Evolutionary conservation across 2,888 invertebrate genomes (phyloP).

Genomic region (Eristalinus sepulchralis): DNA sequence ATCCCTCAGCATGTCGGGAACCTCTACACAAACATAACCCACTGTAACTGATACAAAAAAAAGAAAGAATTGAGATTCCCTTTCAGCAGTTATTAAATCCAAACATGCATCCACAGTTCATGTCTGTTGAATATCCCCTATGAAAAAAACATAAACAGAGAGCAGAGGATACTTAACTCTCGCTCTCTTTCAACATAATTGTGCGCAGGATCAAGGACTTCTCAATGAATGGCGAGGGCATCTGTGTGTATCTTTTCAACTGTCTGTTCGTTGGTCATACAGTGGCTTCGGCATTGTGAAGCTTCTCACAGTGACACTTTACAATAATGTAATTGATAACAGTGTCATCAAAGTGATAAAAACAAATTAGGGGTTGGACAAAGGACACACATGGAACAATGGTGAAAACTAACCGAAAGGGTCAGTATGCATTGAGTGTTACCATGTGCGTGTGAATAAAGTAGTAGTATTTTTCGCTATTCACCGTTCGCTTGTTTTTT

Average conservation of each 20-base stretch:
- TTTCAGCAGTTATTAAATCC: conserved; percentile 47
- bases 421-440: conserved; percentile 16
- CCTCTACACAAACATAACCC: background rate
- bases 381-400: conserved; percentile 47
- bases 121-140: conserved; percentile 58
- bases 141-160: conserved; percentile 65
- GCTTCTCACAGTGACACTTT: conserved; percentile 48
- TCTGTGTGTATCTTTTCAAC: conserved; percentile 11
- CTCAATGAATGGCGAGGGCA: conserved; percentile 3
- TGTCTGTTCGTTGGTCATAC: conserved; percentile 2
- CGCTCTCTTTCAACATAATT: background rate
- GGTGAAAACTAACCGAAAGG: background rate
- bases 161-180: background rate
- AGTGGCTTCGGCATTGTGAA: conserved; percentile 13
- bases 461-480: background rate
- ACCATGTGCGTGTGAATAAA: background rate
- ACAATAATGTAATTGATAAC: conserved; percentile 68
- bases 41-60: conserved; percentile 40
- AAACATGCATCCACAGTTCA: background rate
- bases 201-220: conserved; percentile 51
- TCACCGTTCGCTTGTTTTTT: background rate
- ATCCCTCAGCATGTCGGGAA: too few relatives aligned
- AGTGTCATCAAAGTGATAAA: conserved; percentile 69
- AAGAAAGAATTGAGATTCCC: conserved; percentile 32
- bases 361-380: conserved; percentile 66